These are phyloP conservation scores for Clytia hemisphaerica DNA, from an alignment of 30 jellyfish, hydroid and myxozoan genomes.

Conservation along the genomic window DNA sequence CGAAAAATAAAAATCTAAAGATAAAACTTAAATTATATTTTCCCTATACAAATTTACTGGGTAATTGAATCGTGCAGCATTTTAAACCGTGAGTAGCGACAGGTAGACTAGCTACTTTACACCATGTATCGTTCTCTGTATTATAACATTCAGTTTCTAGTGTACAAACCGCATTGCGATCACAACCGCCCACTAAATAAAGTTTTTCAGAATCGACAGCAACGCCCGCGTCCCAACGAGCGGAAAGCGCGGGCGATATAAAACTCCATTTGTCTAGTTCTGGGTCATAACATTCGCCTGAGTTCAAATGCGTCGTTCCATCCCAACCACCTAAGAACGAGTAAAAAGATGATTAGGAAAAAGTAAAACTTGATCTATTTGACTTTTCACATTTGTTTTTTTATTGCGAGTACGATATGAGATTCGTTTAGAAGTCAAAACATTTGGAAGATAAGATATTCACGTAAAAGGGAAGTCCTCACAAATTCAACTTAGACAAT, in stretches of 20 bases:
- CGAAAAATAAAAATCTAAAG: too few species aligned
- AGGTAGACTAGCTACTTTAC: conserved; percentile 74
- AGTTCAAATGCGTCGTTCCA: conserved; percentile 78
- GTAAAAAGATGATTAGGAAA: neutral
- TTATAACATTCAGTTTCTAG: conserved; percentile 90
- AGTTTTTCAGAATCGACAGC: conserved; percentile 78
- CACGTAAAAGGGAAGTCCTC: too few species aligned
- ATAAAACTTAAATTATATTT: too few species aligned
- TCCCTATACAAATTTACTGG: conserved; percentile 83
- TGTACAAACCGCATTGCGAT: conserved; percentile 85
- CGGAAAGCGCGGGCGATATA: conserved; percentile 66
- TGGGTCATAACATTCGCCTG: conserved; percentile 77
- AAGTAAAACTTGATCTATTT: neutral
- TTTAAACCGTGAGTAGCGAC: conserved; percentile 93
- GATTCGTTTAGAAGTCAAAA: neutral
- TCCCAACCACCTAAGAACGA: conserved; percentile 89
- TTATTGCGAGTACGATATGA: neutral
- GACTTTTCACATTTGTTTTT: neutral
- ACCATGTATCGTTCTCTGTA: conserved; percentile 63
- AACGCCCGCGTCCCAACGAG: conserved; percentile 98
- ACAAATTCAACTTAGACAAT: too few species aligned
- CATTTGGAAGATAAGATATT: too few species aligned
- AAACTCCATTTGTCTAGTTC: conserved; percentile 71
- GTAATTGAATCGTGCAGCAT: conserved; percentile 81
- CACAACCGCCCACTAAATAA: conserved; percentile 89